A percentile compares a stretch with the other conserved stretches of the same genome.
Conservation (phyloP, 2,888 invertebrate genomes). For the Synergus laeviventris region DNA sequence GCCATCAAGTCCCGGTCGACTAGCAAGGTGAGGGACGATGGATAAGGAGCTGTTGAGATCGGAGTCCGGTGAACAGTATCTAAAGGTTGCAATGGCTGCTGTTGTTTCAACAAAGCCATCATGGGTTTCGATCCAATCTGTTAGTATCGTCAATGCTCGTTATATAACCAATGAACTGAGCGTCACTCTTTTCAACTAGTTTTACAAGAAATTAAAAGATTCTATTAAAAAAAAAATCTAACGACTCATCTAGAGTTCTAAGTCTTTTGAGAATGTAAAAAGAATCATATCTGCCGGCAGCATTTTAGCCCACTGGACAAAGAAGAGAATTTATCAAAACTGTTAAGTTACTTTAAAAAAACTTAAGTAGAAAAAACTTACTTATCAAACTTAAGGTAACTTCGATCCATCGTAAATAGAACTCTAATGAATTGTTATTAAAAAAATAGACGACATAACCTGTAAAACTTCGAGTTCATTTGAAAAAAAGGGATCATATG, state of each 20-base stretch:
- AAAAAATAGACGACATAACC: not conserved
- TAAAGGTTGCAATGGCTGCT: constrained; percentile 72
- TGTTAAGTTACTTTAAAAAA: not conserved
- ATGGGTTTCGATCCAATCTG: constrained; percentile 73
- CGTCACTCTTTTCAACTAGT: constrained; percentile 10
- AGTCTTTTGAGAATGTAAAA: not conserved
- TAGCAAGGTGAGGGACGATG: constrained; percentile 71
- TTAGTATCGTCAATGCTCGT: constrained; percentile 65
- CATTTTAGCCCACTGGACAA: too few species aligned
- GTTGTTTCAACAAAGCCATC: constrained; percentile 74
- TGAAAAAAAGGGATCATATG: not conserved
- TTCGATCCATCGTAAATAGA: not conserved
- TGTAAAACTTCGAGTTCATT: not conserved
- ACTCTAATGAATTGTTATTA: not conserved
- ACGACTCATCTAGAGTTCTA: constrained; percentile 4
- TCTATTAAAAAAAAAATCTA: constrained; percentile 34
- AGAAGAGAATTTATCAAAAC: not conserved
- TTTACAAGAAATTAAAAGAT: constrained; percentile 6
- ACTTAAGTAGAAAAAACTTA: too few species aligned
- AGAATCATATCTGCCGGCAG: too few species aligned
- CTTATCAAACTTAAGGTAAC: too few species aligned
- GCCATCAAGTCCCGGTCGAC: constrained; percentile 73
- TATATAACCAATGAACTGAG: constrained; percentile 36
- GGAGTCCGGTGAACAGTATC: constrained; percentile 69
- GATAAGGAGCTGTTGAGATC: constrained; percentile 67